Base-by-base conservation (phyloP, 2,888 invertebrate species). In the Caenorhabditis afra region DNA sequence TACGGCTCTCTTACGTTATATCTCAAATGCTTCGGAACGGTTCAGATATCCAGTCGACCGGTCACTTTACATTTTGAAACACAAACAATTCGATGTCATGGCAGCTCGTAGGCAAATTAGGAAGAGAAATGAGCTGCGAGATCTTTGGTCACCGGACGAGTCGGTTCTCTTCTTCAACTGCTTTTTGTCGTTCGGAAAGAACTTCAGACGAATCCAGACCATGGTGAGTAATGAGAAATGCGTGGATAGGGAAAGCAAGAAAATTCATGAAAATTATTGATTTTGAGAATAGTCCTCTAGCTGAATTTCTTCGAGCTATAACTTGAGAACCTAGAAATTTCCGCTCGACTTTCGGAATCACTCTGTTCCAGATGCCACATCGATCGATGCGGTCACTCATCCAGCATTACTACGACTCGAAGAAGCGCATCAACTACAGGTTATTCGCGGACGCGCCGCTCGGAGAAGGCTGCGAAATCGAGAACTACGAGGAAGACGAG, bases 81-180 rank as follows among this genome's bases (percentile, higher is more conserved):
- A 41, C 2, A 47, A 62, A 3, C n/a, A 45, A 3, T 57, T 47
- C 49, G 16, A 62, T 16, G 44, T 35, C 14, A 29, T n/a, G n/a
- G n/a, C n/a, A n/a, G n/a, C n/a, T n/a, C n/a, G n/a, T n/a, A n/a
- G n/a, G n/a, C 14, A 39, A 11, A 50, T 67, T 2, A 2, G 18
- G 7, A 11, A 22, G 14, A 29, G 37, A 4, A 50, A 50, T 5
- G 50, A 58, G 10, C 23, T 45, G 1, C n/a, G 23, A 16, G 64
- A 73, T n/a, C 10, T 16, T 1, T 73, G 64, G 64, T n/a, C 39
- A 11, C n/a, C n/a, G n/a, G 57, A 73, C 1, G 73, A 73, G n/a
- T 20, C 4, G 1, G 7, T 1, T 12, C 20, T 18, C 12, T 58
- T 73, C 18, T 39, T 58, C 14, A 57, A 64, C 41, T 18, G 44